These are phyloP conservation scores for Drosophila villosipedis DNA, from an alignment of 2,888 invertebrate species.

Conservation along the genomic window DNA sequence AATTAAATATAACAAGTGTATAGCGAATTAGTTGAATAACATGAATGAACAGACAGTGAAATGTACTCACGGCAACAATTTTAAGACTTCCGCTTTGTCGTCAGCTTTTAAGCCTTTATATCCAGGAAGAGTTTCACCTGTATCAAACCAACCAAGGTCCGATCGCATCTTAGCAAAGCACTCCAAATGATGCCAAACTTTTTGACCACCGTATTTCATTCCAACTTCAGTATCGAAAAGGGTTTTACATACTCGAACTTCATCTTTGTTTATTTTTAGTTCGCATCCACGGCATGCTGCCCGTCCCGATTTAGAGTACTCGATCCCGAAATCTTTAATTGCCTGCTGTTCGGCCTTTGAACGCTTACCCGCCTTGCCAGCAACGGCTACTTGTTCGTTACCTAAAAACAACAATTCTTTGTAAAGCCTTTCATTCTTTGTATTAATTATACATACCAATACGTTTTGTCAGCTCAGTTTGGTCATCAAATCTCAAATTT, in stretches of 20 bases:
- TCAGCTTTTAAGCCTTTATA: constrained; percentile 89
- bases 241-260: constrained; percentile 92
- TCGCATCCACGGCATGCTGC: constrained; percentile 94
- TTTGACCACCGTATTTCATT: constrained; percentile 92
- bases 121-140: constrained; percentile 92
- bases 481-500: constrained; percentile 92
- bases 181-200: constrained; percentile 95
- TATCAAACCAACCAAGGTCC: constrained; percentile 90
- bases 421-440: not conserved
- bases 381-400: constrained; percentile 39
- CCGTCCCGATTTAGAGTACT: constrained; percentile 94
- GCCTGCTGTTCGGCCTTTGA: constrained; percentile 84
- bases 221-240: constrained; percentile 93
- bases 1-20: constrained; percentile 47
- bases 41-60: not conserved
- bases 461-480: constrained; percentile 90
- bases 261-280: constrained; percentile 91
- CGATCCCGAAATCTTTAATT: constrained; percentile 90
- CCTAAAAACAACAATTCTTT: constrained; percentile 39
- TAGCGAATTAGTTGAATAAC: not conserved
- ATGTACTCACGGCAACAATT: constrained; percentile 88
- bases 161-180: constrained; percentile 92
- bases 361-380: constrained; percentile 74
- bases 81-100: constrained; percentile 89
- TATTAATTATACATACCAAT: constrained; percentile 87